These are phyloP conservation scores for Octodon degus DNA, from an alignment of 2,113 vertebrate genomes.

Conservation along the genomic window DNA sequence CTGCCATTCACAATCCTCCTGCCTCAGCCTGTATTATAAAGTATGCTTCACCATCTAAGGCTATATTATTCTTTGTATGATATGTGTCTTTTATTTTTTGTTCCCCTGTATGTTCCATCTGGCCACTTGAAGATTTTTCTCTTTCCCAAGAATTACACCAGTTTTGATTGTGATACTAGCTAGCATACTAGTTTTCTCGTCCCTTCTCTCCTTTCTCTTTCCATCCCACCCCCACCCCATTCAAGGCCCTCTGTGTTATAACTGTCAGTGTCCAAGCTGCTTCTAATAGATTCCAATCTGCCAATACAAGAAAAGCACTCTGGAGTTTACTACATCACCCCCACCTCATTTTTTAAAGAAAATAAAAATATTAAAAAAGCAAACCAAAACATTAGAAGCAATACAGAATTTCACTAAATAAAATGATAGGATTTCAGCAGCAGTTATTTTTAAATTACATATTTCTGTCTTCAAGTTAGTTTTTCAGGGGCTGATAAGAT, in stretches of 20 bases:
- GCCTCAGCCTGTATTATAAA: neutral
- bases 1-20: neutral
- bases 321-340: neutral
- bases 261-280: neutral
- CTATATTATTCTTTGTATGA: neutral
- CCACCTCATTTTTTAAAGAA: no score
- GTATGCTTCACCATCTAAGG: neutral
- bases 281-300: neutral
- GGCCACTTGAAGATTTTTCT: neutral
- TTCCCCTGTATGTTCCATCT: neutral
- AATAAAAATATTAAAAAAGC: no score
- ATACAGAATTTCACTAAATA: no score
- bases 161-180: conserved; percentile 19
- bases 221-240: neutral
- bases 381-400: no score
- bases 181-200: neutral
- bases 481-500: no score
- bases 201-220: neutral
- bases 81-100: neutral
- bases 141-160: neutral
- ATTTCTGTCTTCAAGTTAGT: no score
- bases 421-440: no score
- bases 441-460: no score
- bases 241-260: neutral
- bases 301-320: neutral